phyloP scores from a whole-genome alignment of 2,888 invertebrate genomes.

The Cremastobaeus sp. region DNA sequence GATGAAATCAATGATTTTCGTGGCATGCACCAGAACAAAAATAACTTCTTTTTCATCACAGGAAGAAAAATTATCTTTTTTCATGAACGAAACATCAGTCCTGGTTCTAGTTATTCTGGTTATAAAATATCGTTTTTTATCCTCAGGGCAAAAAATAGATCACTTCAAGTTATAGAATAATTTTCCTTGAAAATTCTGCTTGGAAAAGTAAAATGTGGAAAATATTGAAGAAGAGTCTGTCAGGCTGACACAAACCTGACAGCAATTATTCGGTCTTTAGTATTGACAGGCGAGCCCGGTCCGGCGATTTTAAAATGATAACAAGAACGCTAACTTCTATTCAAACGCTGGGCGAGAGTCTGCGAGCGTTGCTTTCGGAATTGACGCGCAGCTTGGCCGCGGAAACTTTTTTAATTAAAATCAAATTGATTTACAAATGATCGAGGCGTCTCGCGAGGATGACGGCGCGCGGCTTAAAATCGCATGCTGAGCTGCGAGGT shows the following conservation, averaged over 20 bases:
- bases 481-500: neutral
- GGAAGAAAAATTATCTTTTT: too few species aligned
- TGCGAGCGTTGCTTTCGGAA: slow-evolving; percentile 2
- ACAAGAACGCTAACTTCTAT: slow-evolving; percentile 34
- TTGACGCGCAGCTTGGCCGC: neutral
- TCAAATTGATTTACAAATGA: slow-evolving; percentile 23
- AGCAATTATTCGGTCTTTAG: slow-evolving; percentile 35
- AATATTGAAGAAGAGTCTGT: too few species aligned
- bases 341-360: slow-evolving; percentile 1
- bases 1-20: too few species aligned
- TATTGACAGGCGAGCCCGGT: slow-evolving; percentile 47
- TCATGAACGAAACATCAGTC: too few species aligned
- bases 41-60: too few species aligned
- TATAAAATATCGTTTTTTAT: too few species aligned
- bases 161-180: too few species aligned
- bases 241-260: slow-evolving; percentile 17
- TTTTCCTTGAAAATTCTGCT: too few species aligned
- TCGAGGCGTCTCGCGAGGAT: slow-evolving; percentile 7
- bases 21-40: too few species aligned
- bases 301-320: slow-evolving; percentile 49
- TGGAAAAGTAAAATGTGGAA: too few species aligned
- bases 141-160: too few species aligned
- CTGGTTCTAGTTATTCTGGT: too few species aligned
- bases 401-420: slow-evolving; percentile 32
- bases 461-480: slow-evolving; percentile 22